Base-by-base conservation (phyloP, 2,113 vertebrate genomes). In the Apistogramma diplotaenia region DNA sequence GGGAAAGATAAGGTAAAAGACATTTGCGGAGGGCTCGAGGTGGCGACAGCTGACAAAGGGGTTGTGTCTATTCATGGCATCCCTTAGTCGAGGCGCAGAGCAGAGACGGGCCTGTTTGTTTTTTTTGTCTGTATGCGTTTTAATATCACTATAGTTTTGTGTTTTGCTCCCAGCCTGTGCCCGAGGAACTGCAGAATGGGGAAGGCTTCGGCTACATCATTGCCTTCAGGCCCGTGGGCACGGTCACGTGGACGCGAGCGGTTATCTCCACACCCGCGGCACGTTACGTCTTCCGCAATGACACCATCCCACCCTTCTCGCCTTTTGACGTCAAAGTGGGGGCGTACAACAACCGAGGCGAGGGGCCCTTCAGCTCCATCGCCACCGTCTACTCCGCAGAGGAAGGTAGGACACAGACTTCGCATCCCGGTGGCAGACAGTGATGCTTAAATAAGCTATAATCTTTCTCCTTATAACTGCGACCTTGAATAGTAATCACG, bases 191-290 rank as follows among this genome's bases (percentile, higher is more conserved):
- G 56, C 98, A 99, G 90, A 99, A 98, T 0, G 98, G 97, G 29
- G 97, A 97, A 74, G 97, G 97, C 2, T 99, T 99, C 5, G 97
- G 98, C 2, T 99, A 99, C 82, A 97, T 99, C 21, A 96, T 99
- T 5, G 97, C 97, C 57, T 97, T 99, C 91, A 96, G 98, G 10
- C 96, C 97, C 0, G 89, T 90, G 46, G 96, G 96, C 43, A 89
- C 93, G 16, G 94, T 95, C 19, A 98, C 94, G 0, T 99, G 98
- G 98, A 99, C 97, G n/a, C 96, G 97, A 51, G 97, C 96, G 0
- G 96, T 97, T 40, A 96, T 97, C 76, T 97, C 97, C 21, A 96
- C 96, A 0, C 96, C 96, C 0, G 92, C 94, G 1, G 94, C 96
- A 0, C 94, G 94, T 82, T 98, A 98, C 0, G 93, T 97, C 65